Evolutionary conservation across 2,113 vertebrate species (phyloP), one percentile per base, ranked within the genome.

Genomic region (Festucalex cinctus): DNA sequence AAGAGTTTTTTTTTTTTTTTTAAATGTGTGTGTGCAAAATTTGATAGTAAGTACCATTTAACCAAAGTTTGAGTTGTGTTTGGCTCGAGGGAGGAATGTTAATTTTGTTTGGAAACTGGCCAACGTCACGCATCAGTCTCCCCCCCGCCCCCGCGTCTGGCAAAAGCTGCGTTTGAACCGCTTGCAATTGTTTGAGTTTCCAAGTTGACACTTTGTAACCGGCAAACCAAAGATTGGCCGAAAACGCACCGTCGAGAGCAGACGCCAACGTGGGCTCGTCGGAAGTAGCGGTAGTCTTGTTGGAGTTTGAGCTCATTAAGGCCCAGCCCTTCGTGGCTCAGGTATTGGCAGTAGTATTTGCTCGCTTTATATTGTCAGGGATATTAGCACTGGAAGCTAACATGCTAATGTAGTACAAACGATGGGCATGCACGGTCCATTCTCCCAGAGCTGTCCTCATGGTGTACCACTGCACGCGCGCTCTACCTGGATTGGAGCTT

Each of bases 141-240:
- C 92, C 91, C 91, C 91, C 28, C 28, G 28, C 28, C n/a, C n/a
- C n/a, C n/a, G 90, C 90, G 93, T 90, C 93, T 92, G 92, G 71
- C 79, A 73, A 73, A 76, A 36, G 28, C 32, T 69, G 46, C 19
- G 66, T 79, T 86, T 75, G 73, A 67, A 75, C 81, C 79, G 80
- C 83, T 81, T 76, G 70, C 71, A 75, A 73, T 76, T 65, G 70
- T 79, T 85, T 76, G 79, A 87, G 86, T 85, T 84, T 79, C 80
- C 66, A 75, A 82, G 78, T 82, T 41, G 66, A 86, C 76, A 73
- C 85, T 85, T 84, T 90, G 80, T 80, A 80, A 88, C 71, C 77
- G 75, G 93, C 89, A 94, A 95, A 97, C 97, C 96, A 99, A 99
- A 99, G 97, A 96, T 93, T 93, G 95, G 94, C 94, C 94, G 92